phyloP scores from a whole-genome alignment of 1,140 invertebrate genomes.

The Coelopa frigida region DNA sequence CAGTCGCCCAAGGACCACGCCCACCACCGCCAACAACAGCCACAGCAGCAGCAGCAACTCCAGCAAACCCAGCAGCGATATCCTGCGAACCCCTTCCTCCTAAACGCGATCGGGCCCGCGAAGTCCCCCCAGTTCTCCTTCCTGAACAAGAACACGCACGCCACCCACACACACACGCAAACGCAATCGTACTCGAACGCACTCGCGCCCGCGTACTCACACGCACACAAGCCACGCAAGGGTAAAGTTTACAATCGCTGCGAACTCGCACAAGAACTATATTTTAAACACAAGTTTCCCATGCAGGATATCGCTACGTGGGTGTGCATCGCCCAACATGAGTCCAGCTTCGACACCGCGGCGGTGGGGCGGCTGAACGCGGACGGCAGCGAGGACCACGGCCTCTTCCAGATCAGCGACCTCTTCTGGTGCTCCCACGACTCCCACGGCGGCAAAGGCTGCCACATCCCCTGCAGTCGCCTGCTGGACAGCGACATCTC shows the following conservation, averaged over 20 bases:
- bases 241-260: conserved; percentile 59
- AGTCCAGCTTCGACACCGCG: conserved; percentile 62
- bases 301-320: conserved; percentile 47
- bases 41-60: too few relatives aligned
- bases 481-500: conserved; percentile 56
- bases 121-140: conserved; percentile 25
- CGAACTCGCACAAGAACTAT: conserved; percentile 59
- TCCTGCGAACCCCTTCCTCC: conserved; percentile 18
- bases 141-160: too few relatives aligned
- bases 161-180: conserved; percentile 10
- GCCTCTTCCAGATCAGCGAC: conserved; percentile 63
- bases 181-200: conserved; percentile 16
- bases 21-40: too few relatives aligned
- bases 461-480: conserved; percentile 49
- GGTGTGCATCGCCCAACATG: conserved; percentile 69
- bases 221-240: conserved; percentile 9
- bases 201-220: conserved; percentile 7
- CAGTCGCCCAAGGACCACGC: conserved; percentile 1
- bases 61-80: conserved; percentile 4
- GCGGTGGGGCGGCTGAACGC: conserved; percentile 51
- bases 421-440: conserved; percentile 62
- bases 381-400: conserved; percentile 60
- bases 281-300: conserved; percentile 45
- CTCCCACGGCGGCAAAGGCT: conserved; percentile 50
- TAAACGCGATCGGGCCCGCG: conserved; percentile 7